Base-by-base conservation (phyloP, 2,888 invertebrate genomes). In the Thalpophila matura region DNA sequence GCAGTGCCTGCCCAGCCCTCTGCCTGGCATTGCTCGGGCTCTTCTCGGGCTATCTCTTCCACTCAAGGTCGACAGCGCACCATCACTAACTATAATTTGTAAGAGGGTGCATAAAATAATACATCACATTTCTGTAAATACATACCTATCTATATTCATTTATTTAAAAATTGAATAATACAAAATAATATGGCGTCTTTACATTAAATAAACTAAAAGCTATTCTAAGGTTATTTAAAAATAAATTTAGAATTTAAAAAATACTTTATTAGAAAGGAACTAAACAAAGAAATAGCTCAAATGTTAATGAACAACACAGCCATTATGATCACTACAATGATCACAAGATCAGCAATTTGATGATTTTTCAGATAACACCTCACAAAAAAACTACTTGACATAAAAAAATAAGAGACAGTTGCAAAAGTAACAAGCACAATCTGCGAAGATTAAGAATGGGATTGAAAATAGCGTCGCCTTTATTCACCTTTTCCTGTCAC, bases 111-210 rank as follows among this genome's bases (percentile, higher is more conserved):
- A 20, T 33, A 33, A 57, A 68, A 61, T 56, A 43, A 77, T 63
- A 76, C 70, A 62, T 60, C 37, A 22, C 6, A 20, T 16, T 0
- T 45, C 22, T 68, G 74, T 68, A 74, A 74, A 74, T 74, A n/a
- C n/a, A n/a, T n/a, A n/a, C n/a, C n/a, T n/a, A 56, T 61, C 42
- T 70, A 54, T 71, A 56, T 62, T 66, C 33, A 35, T 71, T 65
- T 65, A 69, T 68, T 43, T 38, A 69, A 70, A 69, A 70, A 71
- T 62, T 55, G 47, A 57, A 64, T 65, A 61, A 65, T 69, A 75
- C 65, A 80, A 72, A 70, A 80, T 77, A 78, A 81, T 82, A 82
- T 82, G 82, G 82, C 82, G 68, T 74, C 54, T 62, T 70, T 20
- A 69, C 16, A 47, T 73, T 54, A 58, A 46, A 66, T 57, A 69